Conservation (phyloP, 2,888 invertebrate species). For the Glaucopsyche alexis region DNA sequence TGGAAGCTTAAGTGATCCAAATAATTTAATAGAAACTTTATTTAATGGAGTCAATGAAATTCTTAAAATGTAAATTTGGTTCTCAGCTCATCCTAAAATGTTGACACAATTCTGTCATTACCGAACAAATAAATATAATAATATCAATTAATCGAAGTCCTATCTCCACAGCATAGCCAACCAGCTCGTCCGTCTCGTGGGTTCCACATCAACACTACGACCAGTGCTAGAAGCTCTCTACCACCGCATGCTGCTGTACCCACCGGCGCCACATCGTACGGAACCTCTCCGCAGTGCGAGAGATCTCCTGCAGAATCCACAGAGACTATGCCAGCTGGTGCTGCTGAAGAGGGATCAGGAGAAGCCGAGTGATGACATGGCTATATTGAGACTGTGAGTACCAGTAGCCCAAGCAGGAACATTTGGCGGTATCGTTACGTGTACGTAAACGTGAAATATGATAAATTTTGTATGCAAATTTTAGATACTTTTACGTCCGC, state of each 20-base stretch:
- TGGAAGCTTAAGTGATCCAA: too few relatives aligned
- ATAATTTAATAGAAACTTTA: too few relatives aligned
- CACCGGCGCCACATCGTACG: conserved; percentile 90
- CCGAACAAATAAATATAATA: too few relatives aligned
- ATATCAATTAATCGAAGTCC: neutral
- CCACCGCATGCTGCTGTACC: conserved; percentile 94
- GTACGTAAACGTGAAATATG: too few relatives aligned
- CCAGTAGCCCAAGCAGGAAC: too few relatives aligned
- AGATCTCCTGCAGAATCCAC: conserved; percentile 89
- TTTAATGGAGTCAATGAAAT: too few relatives aligned
- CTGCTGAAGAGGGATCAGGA: conserved; percentile 79
- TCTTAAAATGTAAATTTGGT: too few relatives aligned
- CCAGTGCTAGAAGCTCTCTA: conserved; percentile 96
- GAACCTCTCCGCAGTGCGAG: conserved; percentile 91
- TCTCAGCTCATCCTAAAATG: too few relatives aligned
- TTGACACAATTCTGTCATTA: too few relatives aligned
- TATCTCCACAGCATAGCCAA: conserved; percentile 86
- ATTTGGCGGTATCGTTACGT: too few relatives aligned
- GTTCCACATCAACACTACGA: conserved; percentile 90
- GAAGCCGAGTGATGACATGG: conserved; percentile 40
- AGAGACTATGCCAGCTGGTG: conserved; percentile 87
- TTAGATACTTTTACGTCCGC: too few relatives aligned
- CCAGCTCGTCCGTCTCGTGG: conserved; percentile 92
- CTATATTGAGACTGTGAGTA: conserved; percentile 38
- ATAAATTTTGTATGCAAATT: too few relatives aligned